Percentiles rank a stretch among this genome's conserved stretches.
Evolutionary conservation across 2,797 vertebrate genomes (phyloP).

Genomic region (Crenuchus spilurus): DNA sequence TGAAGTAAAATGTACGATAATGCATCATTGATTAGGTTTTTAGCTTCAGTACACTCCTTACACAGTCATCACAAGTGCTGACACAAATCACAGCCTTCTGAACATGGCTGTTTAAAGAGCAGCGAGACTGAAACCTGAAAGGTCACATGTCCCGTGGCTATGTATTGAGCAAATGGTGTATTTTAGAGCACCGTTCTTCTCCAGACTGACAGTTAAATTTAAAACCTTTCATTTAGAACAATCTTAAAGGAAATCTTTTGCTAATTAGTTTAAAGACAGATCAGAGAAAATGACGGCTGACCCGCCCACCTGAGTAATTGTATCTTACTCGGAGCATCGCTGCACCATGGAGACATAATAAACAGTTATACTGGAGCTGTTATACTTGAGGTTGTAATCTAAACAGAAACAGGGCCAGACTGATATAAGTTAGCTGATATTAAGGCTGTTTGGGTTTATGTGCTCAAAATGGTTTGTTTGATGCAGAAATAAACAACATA

Average conservation of each 20-base stretch:
- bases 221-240: background rate
- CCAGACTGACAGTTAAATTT: conserved; percentile 1
- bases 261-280: conserved; percentile 5
- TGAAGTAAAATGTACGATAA: conserved; percentile 41
- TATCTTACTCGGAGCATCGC: background rate
- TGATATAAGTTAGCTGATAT: no score
- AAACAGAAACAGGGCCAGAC: background rate
- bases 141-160: conserved; percentile 1
- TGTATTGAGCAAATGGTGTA: background rate
- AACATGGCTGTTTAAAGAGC: background rate
- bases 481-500: no score
- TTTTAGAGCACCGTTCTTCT: background rate
- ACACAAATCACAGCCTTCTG: conserved; percentile 1
- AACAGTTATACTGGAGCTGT: background rate
- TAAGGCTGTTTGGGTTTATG: no score
- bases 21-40: conserved; percentile 47
- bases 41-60: conserved; percentile 12
- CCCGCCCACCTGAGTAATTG: background rate
- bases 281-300: background rate
- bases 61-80: background rate
- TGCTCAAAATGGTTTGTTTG: no score
- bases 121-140: background rate
- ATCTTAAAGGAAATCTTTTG: background rate
- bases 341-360: background rate
- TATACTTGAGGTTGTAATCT: background rate